Conservation (phyloP, 2,797 vertebrate genomes). For the Pelodytes ibericus region DNA sequence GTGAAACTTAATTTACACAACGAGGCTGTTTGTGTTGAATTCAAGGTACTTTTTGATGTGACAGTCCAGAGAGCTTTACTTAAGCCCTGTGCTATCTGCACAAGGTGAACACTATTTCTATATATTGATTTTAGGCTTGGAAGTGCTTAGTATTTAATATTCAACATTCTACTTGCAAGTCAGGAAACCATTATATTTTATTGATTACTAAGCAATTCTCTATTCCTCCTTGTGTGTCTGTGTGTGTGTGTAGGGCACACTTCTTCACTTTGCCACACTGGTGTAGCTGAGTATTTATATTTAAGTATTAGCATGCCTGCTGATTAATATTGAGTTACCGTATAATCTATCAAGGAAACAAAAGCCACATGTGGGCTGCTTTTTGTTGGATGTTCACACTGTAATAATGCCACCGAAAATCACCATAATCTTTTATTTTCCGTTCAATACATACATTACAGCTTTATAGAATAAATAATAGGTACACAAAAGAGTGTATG, state of each 20-base stretch:
- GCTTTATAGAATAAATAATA: no score
- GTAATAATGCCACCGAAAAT: not conserved
- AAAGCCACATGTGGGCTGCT: not conserved
- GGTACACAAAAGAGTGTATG: no score
- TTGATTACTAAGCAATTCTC: slow-evolving; percentile 42
- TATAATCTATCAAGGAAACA: not conserved
- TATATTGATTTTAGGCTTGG: slow-evolving; percentile 49
- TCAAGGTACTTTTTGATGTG: slow-evolving; percentile 33
- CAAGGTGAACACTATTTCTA: slow-evolving; percentile 54
- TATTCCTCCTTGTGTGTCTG: slow-evolving; percentile 17
- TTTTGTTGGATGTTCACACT: not conserved
- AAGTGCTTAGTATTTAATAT: slow-evolving; percentile 58
- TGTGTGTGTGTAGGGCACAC: slow-evolving; percentile 15
- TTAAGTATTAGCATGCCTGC: not conserved
- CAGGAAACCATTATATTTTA: slow-evolving; percentile 56
- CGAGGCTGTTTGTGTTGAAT: not conserved
- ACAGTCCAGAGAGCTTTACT: slow-evolving; percentile 50
- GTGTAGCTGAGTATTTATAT: not conserved
- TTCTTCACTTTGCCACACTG: slow-evolving; percentile 13
- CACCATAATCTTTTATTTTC: not conserved
- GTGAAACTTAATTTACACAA: slow-evolving; percentile 16
- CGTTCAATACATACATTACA: not conserved
- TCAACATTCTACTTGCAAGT: slow-evolving; percentile 56
- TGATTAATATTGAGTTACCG: not conserved
- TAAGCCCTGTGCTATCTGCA: slow-evolving; percentile 50